Evolutionary conservation across 2,797 vertebrate species (phyloP).

Genomic region (Falco columbarius): DNA sequence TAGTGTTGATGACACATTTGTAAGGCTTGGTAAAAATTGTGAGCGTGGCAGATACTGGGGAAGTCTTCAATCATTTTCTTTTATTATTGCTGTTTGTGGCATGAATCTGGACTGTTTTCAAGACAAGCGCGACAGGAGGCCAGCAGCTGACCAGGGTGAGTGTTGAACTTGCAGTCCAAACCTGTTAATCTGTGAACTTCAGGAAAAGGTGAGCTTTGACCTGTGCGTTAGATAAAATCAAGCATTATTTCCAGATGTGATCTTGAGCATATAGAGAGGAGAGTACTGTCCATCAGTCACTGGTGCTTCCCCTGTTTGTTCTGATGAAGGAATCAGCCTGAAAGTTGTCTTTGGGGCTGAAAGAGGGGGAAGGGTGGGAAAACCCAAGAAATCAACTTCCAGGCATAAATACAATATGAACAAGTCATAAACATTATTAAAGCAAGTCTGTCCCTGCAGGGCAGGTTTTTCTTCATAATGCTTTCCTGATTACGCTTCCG

Average conservation of each 20-base stretch:
- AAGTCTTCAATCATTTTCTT: conserved; percentile 23
- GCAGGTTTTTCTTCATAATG: conserved; percentile 76
- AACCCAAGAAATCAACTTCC: conserved; percentile 50
- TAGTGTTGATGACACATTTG: conserved; percentile 59
- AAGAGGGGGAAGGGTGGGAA: conserved; percentile 43
- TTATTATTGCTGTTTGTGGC: not conserved
- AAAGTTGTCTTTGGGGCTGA: not conserved
- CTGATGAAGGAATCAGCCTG: not conserved
- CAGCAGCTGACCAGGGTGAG: not conserved
- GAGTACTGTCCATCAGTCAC: not conserved
- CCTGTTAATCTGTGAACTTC: not conserved
- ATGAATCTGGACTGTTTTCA: conserved; percentile 38
- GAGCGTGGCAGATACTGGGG: conserved; percentile 51
- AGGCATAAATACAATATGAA: conserved; percentile 68
- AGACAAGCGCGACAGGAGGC: conserved; percentile 22
- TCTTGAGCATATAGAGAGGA: not conserved
- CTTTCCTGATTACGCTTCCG: conserved; percentile 77
- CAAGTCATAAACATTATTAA: conserved; percentile 75
- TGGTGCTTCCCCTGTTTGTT: not conserved
- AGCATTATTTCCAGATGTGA: not conserved
- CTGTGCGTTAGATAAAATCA: conserved; percentile 4
- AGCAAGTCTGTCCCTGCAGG: conserved; percentile 73
- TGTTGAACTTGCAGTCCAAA: not conserved
- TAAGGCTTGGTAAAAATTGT: conserved; percentile 47
- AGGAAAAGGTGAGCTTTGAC: conserved; percentile 39